These are phyloP conservation scores for Aphis gossypii DNA, from an alignment of 1,140 invertebrate genomes.

Conservation along the genomic window DNA sequence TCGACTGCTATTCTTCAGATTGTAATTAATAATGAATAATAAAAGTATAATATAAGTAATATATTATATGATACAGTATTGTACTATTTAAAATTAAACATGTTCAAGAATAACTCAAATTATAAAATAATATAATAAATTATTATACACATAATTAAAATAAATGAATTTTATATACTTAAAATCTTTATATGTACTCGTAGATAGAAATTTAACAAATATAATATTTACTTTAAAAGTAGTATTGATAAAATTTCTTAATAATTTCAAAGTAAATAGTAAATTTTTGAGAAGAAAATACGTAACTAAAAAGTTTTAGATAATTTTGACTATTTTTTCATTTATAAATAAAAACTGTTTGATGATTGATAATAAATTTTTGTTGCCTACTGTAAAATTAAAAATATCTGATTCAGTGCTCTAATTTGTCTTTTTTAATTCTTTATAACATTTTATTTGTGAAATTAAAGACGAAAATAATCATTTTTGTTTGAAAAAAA, in stretches of 20 bases:
- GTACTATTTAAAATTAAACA: not conserved
- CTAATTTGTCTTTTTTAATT: too few species aligned
- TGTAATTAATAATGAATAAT: not conserved
- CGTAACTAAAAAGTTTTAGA: not conserved
- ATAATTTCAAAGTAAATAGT: not conserved
- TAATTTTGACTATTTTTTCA: not conserved
- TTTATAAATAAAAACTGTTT: not conserved
- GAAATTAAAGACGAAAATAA: too few species aligned
- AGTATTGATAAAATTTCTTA: not conserved
- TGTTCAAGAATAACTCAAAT: not conserved
- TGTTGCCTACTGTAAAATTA: not conserved
- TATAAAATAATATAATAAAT: not conserved
- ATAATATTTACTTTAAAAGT: too few species aligned
- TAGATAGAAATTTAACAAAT: too few species aligned
- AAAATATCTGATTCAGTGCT: too few species aligned
- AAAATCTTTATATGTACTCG: too few species aligned
- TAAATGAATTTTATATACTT: too few species aligned
- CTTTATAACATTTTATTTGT: too few species aligned
- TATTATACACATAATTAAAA: too few species aligned
- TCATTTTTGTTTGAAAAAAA: too few species aligned
- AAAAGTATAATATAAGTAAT: not conserved
- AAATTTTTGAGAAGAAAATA: not conserved
- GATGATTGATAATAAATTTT: not conserved
- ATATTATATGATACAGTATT: not conserved
- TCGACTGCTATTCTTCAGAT: not conserved